These are phyloP conservation scores for Odontomachus brunneus DNA, from an alignment of 1,140 invertebrate genomes.

Conservation along the genomic window DNA sequence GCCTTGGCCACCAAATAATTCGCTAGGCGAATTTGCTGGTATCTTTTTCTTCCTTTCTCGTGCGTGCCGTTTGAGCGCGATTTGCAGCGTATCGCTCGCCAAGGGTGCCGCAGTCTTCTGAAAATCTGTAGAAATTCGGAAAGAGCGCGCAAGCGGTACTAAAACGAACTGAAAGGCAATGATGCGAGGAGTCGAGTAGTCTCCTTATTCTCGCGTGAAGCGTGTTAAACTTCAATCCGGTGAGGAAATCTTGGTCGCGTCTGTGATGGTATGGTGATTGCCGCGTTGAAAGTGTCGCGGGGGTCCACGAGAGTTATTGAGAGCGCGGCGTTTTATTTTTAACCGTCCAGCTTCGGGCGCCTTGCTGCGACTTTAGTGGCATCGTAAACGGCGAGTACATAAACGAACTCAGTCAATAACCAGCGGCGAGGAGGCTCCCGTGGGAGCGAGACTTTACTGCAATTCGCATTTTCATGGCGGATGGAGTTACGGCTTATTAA, in stretches of 20 bases:
- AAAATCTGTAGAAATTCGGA: not conserved
- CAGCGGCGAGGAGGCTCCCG: slow-evolving; percentile 62
- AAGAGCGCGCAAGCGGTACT: not conserved
- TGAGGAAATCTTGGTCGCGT: not conserved
- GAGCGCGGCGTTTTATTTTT: slow-evolving; percentile 76
- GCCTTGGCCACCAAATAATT: slow-evolving; percentile 65
- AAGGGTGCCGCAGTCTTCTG: not conserved
- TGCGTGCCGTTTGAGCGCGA: not conserved
- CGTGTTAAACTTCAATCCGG: slow-evolving; percentile 9
- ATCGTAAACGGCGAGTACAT: slow-evolving; percentile 83
- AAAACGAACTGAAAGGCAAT: not conserved
- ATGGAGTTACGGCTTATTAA: slow-evolving; percentile 83
- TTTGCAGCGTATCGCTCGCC: not conserved
- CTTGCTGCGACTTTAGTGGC: slow-evolving; percentile 79
- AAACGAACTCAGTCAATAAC: slow-evolving; percentile 85
- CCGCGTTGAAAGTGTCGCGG: slow-evolving; percentile 24
- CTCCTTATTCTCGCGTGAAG: not conserved
- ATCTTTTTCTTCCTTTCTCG: slow-evolving; percentile 6
- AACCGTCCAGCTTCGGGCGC: slow-evolving; percentile 65
- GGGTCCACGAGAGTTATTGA: slow-evolving; percentile 25
- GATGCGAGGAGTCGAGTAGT: not conserved
- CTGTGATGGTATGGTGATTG: slow-evolving; percentile 2
- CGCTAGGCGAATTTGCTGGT: slow-evolving; percentile 33
- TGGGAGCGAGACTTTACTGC: slow-evolving; percentile 72
- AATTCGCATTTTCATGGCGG: slow-evolving; percentile 80